phyloP scores from a whole-genome alignment of 1,140 invertebrate species.

The Antheraea mylitta region DNA sequence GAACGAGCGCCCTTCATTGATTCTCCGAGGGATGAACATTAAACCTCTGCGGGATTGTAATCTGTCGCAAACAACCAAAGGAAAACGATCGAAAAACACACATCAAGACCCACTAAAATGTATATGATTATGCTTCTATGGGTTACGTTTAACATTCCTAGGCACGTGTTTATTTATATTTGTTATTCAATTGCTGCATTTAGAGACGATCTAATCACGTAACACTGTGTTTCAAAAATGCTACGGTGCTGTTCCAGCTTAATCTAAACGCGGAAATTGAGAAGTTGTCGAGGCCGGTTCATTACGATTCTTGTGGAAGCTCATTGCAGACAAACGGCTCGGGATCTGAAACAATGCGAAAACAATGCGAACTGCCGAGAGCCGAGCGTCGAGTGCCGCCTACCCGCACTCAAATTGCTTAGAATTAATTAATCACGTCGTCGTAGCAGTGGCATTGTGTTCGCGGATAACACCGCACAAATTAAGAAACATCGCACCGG shows the following conservation, averaged over 20 bases:
- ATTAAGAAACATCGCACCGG: slow-evolving; percentile 18
- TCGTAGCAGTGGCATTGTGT: slow-evolving; percentile 22
- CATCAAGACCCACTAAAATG: too few species aligned
- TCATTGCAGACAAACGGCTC: slow-evolving; percentile 23
- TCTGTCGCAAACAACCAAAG: neutral
- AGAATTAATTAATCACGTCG: slow-evolving; percentile 34
- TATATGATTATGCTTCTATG: too few species aligned
- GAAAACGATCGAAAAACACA: too few species aligned
- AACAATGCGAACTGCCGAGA: slow-evolving; percentile 15
- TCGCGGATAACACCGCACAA: slow-evolving; percentile 15
- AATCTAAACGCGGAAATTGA: slow-evolving; percentile 12
- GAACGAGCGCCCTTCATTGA: neutral
- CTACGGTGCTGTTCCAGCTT: neutral
- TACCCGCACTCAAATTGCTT: slow-evolving; percentile 24
- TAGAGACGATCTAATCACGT: too few species aligned
- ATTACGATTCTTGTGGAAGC: slow-evolving; percentile 27
- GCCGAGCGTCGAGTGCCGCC: slow-evolving; percentile 2
- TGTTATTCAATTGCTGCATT: neutral
- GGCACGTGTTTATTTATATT: too few species aligned
- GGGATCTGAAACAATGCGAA: slow-evolving; percentile 25
- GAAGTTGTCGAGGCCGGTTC: slow-evolving; percentile 25
- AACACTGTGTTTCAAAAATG: neutral
- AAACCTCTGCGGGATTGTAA: too few species aligned
- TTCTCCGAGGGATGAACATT: neutral
- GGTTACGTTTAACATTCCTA: too few species aligned